Base-by-base conservation (phyloP, 2,888 invertebrate genomes). In the Subacronicta megacephala region DNA sequence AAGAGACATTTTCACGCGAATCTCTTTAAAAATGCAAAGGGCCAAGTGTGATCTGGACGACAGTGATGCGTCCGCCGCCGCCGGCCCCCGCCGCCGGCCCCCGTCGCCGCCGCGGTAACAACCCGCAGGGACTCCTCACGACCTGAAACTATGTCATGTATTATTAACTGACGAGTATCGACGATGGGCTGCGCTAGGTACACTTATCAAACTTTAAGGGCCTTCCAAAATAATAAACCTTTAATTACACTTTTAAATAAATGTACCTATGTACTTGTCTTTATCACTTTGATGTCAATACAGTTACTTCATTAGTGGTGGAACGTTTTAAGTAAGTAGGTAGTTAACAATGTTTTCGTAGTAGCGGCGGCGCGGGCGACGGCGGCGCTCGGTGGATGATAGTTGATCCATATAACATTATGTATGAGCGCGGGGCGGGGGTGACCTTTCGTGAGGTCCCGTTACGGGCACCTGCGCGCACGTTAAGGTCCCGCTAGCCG, bases 401-500 rank as follows among this genome's bases (percentile, higher is more conserved):
- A 36, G 45, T 51, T 41, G 62, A 52, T 56, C 45, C 44, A 62
- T 42, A 46, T 62, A 41, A 53, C 35, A 51, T 62, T 55, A 43
- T 41, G 38, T 50, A 35, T 9, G 53, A 23, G 44, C 18, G 51
- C 1, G 20, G 45, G 38, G 18, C 52, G 62, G 26, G 57, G 63
- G 62, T 61, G 92, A 91, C 92, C 91, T 91, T 90, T 90, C 37
- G 72, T 68, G 44, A 60, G 74, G 83, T 86, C 87, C 90, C 90
- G 91, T 87, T 89, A 84, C 60, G 57, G 80, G 78, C 88, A 87
- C 86, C 87, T 86, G 85, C 84, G 51, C 67, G 78, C 72, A 79
- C 90, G 89, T 85, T 87, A 80, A 72, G 81, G 78, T 88, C 84
- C 90, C 88, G 90, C 87, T 88, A 86, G 56, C 51, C 72, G 36